These are phyloP conservation scores for Arctocebus calabarensis DNA, from an alignment of 2,797 vertebrate species.

Conservation along the genomic window DNA sequence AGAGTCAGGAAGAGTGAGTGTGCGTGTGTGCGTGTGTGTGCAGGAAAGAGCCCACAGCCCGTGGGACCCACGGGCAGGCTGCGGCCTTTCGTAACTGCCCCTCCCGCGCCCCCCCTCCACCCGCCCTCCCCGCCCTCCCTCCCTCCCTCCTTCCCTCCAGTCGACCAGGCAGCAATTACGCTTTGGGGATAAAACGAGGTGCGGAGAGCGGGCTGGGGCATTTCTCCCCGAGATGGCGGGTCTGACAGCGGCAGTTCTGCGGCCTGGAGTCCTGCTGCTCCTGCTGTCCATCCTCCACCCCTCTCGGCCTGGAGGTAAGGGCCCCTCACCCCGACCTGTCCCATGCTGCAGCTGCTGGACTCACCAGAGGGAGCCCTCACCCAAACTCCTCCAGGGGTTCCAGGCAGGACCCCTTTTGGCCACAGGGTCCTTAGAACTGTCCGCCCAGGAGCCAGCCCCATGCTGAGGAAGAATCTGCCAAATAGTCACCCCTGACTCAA, in stretches of 20 bases:
- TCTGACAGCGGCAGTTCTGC: constrained; percentile 91
- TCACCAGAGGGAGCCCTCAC: not conserved
- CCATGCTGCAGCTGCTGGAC: not conserved
- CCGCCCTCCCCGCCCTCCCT: constrained; percentile 69
- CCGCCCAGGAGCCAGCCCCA: not conserved
- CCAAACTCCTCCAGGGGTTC: not conserved
- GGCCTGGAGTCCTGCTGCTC: constrained; percentile 92
- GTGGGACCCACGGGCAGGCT: not conserved
- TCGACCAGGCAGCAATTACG: constrained; percentile 92
- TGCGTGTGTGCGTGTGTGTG: constrained; percentile 15
- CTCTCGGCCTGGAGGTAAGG: constrained; percentile 97
- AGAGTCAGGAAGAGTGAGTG: not conserved
- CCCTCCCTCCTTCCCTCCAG: constrained; percentile 87
- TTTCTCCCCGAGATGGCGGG: constrained; percentile 96
- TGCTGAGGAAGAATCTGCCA: constrained; percentile 22
- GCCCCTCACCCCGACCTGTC: not conserved
- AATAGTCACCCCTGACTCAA: not conserved
- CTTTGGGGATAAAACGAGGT: constrained; percentile 96
- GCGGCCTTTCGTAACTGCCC: constrained; percentile 92
- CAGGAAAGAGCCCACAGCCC: constrained; percentile 75
- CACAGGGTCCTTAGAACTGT: not conserved
- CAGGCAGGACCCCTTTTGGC: not conserved
- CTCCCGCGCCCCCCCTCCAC: constrained; percentile 83
- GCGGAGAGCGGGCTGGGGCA: constrained; percentile 91
- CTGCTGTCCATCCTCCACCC: constrained; percentile 90